Conservation (phyloP, 1,140 invertebrate genomes). For the Drosophila carrolli region DNA sequence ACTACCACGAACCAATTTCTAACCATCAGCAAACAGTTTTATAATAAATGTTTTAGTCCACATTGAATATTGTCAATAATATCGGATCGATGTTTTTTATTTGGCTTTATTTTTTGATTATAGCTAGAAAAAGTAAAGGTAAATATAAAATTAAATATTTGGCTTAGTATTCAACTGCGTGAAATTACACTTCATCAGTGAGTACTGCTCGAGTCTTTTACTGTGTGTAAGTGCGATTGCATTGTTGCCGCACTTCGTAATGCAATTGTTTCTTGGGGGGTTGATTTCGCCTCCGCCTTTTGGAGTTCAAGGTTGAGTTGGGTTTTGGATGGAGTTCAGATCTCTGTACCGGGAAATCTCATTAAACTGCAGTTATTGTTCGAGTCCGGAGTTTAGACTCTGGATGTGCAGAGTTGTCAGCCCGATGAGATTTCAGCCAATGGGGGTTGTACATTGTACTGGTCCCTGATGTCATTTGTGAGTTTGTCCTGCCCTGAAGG, state of each 20-base stretch:
- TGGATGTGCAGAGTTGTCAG: slow-evolving; percentile 17
- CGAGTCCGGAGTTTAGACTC: slow-evolving; percentile 15
- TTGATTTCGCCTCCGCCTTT: slow-evolving; percentile 25
- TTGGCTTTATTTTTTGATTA: no score
- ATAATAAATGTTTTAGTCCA: not conserved
- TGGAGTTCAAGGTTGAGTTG: slow-evolving; percentile 61
- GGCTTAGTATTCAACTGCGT: no score
- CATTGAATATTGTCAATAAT: no score
- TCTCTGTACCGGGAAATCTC: slow-evolving; percentile 47
- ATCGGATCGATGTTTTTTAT: no score
- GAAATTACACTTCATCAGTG: not conserved
- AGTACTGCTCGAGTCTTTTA: not conserved
- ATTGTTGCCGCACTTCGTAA: slow-evolving; percentile 57
- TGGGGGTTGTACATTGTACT: slow-evolving; percentile 9
- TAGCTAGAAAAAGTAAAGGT: no score
- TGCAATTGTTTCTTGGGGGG: slow-evolving; percentile 58
- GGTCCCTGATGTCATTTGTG: not conserved
- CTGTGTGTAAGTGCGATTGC: slow-evolving; percentile 7
- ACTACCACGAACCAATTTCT: not conserved
- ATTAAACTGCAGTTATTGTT: slow-evolving; percentile 72
- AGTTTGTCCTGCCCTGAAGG: not conserved
- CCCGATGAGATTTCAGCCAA: slow-evolving; percentile 16
- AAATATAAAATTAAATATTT: not conserved
- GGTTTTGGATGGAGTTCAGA: slow-evolving; percentile 15
- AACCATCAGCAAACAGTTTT: no score